phyloP scores from a whole-genome alignment of 2,888 invertebrate genomes.

The Panopea generosa region DNA sequence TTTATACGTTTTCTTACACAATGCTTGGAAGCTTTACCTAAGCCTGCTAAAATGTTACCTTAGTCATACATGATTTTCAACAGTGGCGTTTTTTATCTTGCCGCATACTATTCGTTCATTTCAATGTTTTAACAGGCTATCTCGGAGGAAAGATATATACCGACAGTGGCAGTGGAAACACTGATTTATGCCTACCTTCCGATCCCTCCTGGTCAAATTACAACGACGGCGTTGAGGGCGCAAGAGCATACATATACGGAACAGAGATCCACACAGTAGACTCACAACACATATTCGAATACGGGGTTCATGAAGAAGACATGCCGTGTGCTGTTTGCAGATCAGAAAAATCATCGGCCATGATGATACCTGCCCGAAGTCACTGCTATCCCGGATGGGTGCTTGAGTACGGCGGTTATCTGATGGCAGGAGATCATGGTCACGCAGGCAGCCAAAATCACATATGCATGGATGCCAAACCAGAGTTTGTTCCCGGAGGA shows the following conservation, averaged over 20 bases:
- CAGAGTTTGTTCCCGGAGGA: too few relatives aligned
- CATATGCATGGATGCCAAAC: not conserved
- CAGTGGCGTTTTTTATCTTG: too few relatives aligned
- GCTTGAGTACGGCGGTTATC: too few relatives aligned
- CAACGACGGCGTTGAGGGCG: not conserved
- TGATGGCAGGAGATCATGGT: too few relatives aligned
- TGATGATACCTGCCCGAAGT: not conserved
- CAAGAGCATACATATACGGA: not conserved
- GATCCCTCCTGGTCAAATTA: conserved; percentile 25
- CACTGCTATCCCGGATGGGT: not conserved
- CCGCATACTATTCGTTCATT: too few relatives aligned
- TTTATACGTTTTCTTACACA: too few relatives aligned
- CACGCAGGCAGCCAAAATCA: not conserved
- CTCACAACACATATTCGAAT: not conserved
- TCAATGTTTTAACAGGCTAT: too few relatives aligned
- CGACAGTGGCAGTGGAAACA: conserved; percentile 28
- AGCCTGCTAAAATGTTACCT: too few relatives aligned
- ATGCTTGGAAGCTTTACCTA: too few relatives aligned
- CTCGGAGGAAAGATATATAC: conserved; percentile 9
- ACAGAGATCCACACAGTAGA: not conserved
- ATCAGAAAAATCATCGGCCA: not conserved
- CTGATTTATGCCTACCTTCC: conserved; percentile 40
- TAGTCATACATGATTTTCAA: too few relatives aligned
- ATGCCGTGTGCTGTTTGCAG: not conserved
- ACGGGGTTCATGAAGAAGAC: not conserved